These are phyloP conservation scores for Microcebus tavaratra DNA, from an alignment of 2,113 vertebrate genomes.

Conservation along the genomic window DNA sequence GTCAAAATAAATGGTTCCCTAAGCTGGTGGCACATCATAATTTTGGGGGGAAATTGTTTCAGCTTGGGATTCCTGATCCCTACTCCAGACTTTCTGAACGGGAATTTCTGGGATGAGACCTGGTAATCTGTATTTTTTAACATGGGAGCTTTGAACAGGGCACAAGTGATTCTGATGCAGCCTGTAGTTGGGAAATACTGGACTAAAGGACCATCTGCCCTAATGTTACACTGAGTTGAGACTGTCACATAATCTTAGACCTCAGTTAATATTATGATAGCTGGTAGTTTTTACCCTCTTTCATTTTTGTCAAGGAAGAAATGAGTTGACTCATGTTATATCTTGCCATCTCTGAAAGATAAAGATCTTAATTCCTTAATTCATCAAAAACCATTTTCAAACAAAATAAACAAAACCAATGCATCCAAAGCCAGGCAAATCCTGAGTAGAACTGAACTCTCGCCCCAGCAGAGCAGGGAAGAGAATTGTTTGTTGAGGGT, in stretches of 20 bases:
- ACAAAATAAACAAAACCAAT: background rate
- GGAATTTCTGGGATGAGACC: background rate
- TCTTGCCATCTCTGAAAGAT: background rate
- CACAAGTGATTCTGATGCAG: background rate
- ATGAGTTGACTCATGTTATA: background rate
- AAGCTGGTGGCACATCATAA: background rate
- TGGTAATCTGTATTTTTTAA: background rate
- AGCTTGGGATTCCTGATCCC: background rate
- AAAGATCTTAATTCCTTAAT: slow-evolving; percentile 23
- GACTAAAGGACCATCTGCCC: background rate
- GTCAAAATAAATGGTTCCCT: background rate
- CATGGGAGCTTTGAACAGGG: background rate
- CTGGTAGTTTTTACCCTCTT: background rate
- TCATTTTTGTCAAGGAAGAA: background rate
- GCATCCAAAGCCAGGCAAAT: background rate
- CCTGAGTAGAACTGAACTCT: background rate
- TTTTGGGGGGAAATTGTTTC: background rate
- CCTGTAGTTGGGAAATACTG: background rate
- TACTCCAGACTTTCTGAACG: background rate
- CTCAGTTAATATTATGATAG: background rate
- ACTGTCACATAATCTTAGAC: background rate
- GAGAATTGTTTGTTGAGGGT: background rate
- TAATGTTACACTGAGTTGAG: background rate
- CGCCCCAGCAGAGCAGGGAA: background rate
- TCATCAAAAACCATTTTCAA: slow-evolving; percentile 5